A percentile compares a stretch with the other conserved stretches of the same genome.
These are phyloP conservation scores for Pyrocoelia pectoralis DNA, from an alignment of 2,888 invertebrate genomes.

Conservation along the genomic window DNA sequence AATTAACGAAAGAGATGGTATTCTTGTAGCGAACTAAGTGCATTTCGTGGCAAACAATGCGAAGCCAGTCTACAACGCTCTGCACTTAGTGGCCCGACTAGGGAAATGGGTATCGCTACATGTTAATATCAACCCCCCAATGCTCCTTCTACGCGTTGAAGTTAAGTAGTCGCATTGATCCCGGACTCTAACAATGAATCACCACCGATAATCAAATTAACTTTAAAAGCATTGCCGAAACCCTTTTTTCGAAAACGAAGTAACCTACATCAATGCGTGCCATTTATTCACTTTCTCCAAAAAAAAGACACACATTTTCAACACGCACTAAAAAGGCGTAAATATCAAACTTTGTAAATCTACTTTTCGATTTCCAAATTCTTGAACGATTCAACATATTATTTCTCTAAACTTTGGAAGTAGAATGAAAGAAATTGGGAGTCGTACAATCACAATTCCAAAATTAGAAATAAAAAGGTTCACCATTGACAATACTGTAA, in stretches of 20 bases:
- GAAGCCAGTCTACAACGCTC: slow-evolving; percentile 51
- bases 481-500: too few species aligned
- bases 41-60: slow-evolving; percentile 53
- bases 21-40: slow-evolving; percentile 46
- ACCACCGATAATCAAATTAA: slow-evolving; percentile 55
- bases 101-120: slow-evolving; percentile 44
- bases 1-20: slow-evolving; percentile 44
- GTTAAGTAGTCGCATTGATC: slow-evolving; percentile 45
- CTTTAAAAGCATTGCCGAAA: slow-evolving; percentile 52
- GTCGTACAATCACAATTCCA: too few species aligned
- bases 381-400: too few species aligned
- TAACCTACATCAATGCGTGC: slow-evolving; percentile 3
- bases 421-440: too few species aligned
- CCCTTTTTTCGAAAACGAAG: slow-evolving; percentile 42
- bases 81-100: slow-evolving; percentile 52
- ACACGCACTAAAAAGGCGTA: not conserved
- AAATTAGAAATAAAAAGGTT: too few species aligned
- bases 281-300: not conserved
- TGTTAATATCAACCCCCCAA: slow-evolving; percentile 46
- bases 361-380: too few species aligned
- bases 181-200: slow-evolving; percentile 53
- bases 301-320: slow-evolving; percentile 5
- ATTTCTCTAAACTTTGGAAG: too few species aligned
- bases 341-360: not conserved
- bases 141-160: slow-evolving; percentile 38